Evolutionary conservation across 35 echinoderm and acorn worm species (phyloP), one percentile per base, ranked within the genome.

Genomic region (Stichopus chloronotus): DNA sequence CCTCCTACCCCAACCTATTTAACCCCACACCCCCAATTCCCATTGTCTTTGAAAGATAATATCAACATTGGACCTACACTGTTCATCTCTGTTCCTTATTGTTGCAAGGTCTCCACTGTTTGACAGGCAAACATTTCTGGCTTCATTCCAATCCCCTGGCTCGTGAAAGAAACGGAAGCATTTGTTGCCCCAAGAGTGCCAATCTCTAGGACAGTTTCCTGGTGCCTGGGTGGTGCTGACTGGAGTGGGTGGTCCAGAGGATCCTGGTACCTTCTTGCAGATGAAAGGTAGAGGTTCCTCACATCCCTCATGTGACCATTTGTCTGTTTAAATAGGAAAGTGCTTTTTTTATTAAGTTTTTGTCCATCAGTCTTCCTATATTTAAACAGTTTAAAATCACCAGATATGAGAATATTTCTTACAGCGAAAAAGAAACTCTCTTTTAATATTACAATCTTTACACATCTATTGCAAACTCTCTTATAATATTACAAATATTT

Each of bases 131-230:
- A 60, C 16, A 25, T 93, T 90, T 87, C 86, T 86, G 10, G 92
- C 79, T 19, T 90, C 20, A 16, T 59, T 53, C 94, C 94, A 95
- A 54, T 77, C 53, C 5, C 87, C 63, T 52, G 30, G 55, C 8
- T 84, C 58, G 24, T 87, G 80, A 53, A 81, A 65, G 77, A 96
- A 94, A 58, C 87, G 74, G 9, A 87, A 91, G 53, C 95, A 96
- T 57, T 94, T 96, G 65, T 94, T 96, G 3, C 93, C 93, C 57
- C 89, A 92, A n/a, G 69, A 58, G 52, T 71, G 60, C 92, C 90
- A 96, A 8, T 68, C 76, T 53, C 78, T 87, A 9, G 95, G 95
- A 56, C 95, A 96, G 78, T 92, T 88, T 21, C 95, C 95, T 11
- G 90, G 90, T 55, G 90, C 87, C 58, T 59, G 58, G 9, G 74